Evolutionary conservation across 2,888 invertebrate species (phyloP), one percentile per base, ranked within the genome.

Genomic region (Nemurella pictetii): DNA sequence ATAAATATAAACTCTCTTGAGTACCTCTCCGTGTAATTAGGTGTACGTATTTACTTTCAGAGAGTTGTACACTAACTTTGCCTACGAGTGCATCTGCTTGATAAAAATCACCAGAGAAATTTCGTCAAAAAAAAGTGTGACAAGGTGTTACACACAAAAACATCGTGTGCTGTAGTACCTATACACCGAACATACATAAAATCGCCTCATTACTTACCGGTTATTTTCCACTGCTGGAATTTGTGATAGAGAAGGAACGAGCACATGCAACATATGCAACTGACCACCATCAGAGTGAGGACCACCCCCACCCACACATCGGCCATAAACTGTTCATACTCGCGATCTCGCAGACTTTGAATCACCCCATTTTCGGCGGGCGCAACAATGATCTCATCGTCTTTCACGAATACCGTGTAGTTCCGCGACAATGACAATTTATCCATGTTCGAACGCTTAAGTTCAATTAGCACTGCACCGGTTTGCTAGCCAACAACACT

Each of bases 261-360:
- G 88, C 93, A 94, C 89, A 94, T 92, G 88, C 93, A 93, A 89
- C 93, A 93, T 84, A 93, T 91, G 89, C 93, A 93, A 87, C 92
- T 92, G 28, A 93, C 90, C 85, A 93, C 93, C 89, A 94, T 91
- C 75, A 93, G 89, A 35, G 93, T 93, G 25, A 94, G 89, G 26
- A 93, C 93, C 75, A 93, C 92, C 7, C 93, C 93, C 82, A 94
- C 92, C 93, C 93, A 94, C 84, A 94, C 92, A 88, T 94, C 94
- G 84, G 93, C 92, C 85, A 93, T 90, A 86, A 93, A 92, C 86
- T 92, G 91, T 85, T 93, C 92, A 87, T 93, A 92, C 86, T 92
- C 92, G 5, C 90, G 90, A 87, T 92, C 92, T 0, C 87, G 82
- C 83, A 85, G 83, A 26, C 81, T 55, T 30, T 85, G 84, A 12